These are phyloP conservation scores for Gadus macrocephalus DNA, from an alignment of 2,113 vertebrate genomes.

Conservation along the genomic window DNA sequence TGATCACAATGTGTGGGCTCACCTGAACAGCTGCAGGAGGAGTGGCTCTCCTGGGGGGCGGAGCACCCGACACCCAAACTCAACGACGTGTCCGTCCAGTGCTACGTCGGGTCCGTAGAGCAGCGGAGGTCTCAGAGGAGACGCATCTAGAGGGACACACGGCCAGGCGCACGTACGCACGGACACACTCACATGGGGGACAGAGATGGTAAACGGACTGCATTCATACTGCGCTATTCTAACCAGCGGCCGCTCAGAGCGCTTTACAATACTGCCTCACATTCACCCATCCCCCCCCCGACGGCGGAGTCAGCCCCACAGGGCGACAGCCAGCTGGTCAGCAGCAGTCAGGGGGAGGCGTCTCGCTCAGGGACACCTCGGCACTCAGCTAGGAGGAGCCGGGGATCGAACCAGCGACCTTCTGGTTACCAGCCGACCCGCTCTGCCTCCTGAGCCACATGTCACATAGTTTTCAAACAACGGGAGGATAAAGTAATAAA, in stretches of 20 bases:
- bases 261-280: too few species aligned
- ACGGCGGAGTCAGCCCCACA: too few species aligned
- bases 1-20: background rate
- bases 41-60: slow-evolving; percentile 13
- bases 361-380: too few species aligned
- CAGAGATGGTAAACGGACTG: background rate
- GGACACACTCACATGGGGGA: background rate
- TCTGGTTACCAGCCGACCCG: too few species aligned
- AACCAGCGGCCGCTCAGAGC: too few species aligned
- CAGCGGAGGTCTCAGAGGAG: slow-evolving; percentile 20
- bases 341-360: too few species aligned
- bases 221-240: background rate
- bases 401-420: too few species aligned
- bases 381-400: too few species aligned
- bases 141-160: background rate
- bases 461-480: too few species aligned
- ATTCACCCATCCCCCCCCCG: too few species aligned
- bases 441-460: too few species aligned
- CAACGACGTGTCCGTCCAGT: fast-evolving
- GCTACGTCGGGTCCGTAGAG: slow-evolving; percentile 32
- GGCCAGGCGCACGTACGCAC: background rate
- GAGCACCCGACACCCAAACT: slow-evolving; percentile 25
- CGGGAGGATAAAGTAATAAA: background rate
- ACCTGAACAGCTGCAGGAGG: slow-evolving; percentile 52
- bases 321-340: too few species aligned